These are phyloP conservation scores for Parazoanthus darwini DNA, from an alignment of 92 coral and sea anemone species.

Conservation along the genomic window DNA sequence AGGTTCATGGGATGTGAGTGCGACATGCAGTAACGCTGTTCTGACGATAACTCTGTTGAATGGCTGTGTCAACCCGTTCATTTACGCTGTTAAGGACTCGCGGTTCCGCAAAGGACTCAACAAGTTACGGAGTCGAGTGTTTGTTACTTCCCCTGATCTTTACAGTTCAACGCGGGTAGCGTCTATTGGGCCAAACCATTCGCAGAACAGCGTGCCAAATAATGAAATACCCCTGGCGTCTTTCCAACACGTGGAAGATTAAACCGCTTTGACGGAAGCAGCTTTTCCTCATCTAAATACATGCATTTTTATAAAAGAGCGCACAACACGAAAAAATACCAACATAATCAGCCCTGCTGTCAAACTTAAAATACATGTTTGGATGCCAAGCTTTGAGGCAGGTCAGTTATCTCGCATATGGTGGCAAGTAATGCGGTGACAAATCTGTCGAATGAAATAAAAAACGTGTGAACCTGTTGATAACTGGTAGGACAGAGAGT, in stretches of 20 bases:
- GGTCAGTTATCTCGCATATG: no score
- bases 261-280: neutral
- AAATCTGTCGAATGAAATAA: no score
- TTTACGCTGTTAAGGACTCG: constrained; percentile 71
- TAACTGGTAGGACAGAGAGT: no score
- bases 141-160: neutral
- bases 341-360: no score
- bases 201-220: neutral
- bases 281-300: neutral
- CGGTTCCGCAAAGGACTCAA: constrained; percentile 69
- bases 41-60: constrained; percentile 69
- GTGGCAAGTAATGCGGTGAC: no score
- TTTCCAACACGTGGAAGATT: neutral
- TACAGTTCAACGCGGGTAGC: neutral
- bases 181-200: neutral
- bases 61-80: constrained; percentile 79
- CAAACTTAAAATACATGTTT: no score
- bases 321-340: no score
- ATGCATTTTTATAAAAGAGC: no score
- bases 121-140: constrained; percentile 23
- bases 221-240: neutral
- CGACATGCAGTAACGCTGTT: constrained; percentile 58
- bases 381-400: no score
- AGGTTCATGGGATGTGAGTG: constrained; percentile 57
- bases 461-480: no score